Conservation (phyloP, 2,888 invertebrate genomes). For the Athetis lepigone region DNA sequence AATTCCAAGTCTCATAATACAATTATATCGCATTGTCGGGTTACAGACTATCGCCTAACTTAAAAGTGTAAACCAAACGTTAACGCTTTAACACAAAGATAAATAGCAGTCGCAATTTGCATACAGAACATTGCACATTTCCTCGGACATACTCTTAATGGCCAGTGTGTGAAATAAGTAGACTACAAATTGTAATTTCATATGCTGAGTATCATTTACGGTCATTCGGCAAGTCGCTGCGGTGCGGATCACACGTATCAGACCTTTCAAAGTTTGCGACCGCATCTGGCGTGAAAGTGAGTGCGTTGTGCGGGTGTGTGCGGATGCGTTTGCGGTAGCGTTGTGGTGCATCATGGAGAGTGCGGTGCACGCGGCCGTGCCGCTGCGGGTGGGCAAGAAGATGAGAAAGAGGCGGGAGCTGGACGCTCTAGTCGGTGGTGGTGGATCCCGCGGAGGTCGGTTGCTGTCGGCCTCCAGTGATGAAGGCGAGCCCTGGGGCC, state of each 20-base stretch:
- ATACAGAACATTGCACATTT: slow-evolving; percentile 30
- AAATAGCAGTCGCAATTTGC: slow-evolving; percentile 54
- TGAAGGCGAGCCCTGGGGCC: slow-evolving; percentile 90
- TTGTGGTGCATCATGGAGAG: slow-evolving; percentile 82
- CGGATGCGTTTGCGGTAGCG: slow-evolving; percentile 86
- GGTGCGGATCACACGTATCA: slow-evolving; percentile 73
- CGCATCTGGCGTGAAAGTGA: slow-evolving; percentile 70
- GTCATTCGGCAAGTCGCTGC: slow-evolving; percentile 76
- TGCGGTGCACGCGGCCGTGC: slow-evolving; percentile 91
- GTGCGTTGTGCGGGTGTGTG: slow-evolving; percentile 61
- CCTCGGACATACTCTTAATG: slow-evolving; percentile 61
- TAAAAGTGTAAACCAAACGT: slow-evolving; percentile 11
- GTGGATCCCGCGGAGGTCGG: slow-evolving; percentile 86
- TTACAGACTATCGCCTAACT: slow-evolving; percentile 11
- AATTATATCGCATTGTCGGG: background rate
- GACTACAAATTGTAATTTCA: slow-evolving; percentile 64
- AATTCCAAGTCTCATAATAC: slow-evolving; percentile 36
- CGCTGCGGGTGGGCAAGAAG: slow-evolving; percentile 93
- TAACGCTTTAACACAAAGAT: slow-evolving; percentile 43
- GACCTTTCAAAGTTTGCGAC: slow-evolving; percentile 53
- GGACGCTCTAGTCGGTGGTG: slow-evolving; percentile 92
- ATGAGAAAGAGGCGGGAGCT: slow-evolving; percentile 94
- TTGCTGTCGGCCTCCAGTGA: slow-evolving; percentile 92
- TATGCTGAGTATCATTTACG: slow-evolving; percentile 64
- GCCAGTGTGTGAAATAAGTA: slow-evolving; percentile 52